Evolutionary conservation across 1,140 invertebrate genomes (phyloP), one percentile per base, ranked within the genome.

Genomic region (Aphelenchoides besseyi): DNA sequence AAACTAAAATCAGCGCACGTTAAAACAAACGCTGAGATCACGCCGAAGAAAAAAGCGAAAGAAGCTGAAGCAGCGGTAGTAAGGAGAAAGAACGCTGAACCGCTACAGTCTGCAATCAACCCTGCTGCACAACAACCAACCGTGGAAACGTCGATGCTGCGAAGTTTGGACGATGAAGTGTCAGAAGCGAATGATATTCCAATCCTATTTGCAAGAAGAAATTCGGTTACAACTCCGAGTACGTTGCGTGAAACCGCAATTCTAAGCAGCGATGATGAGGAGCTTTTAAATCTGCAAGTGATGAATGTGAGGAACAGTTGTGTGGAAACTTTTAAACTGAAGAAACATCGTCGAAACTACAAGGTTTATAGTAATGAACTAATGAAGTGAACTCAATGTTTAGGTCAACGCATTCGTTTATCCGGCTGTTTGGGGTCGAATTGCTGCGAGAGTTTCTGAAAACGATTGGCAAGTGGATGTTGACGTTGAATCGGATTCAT

Each of bases 341-440:
- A 63, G 32, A 33, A 64, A 55, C 53, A 66, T 32, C 26, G 71
- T 23, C 37, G 75, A 26, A 80, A 77, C 28, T 70, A 68, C 52
- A 67, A 67, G 36, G 41, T 48, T 48, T 48, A 23, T 23, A 48
- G 41, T n/a, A n/a, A n/a, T 23, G 41, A 48, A 23, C 12, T 48
- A 16, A 23, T n/a, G 71, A 67, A 66, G 66, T 29, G 57, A 68
- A 48, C 12, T 48, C 41, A 48, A 48, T 48, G 62, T 59, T 32
- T 35, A 54, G 35, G 66, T 82, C 12, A 78, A 81, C 57, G 80
- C 80, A 2, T 41, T 76, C 8, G 70, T 82, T 28, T 79, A 71
- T 8, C 77, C 76, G 37, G 77, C 76, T 26, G 37, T 71, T 16
- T 54, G 53, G 5, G 57, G 41, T n/a, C 32, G 55, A 26, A 68